Evolutionary conservation across 2,113 vertebrate species (phyloP).

Genomic region (Panurus biarmicus): DNA sequence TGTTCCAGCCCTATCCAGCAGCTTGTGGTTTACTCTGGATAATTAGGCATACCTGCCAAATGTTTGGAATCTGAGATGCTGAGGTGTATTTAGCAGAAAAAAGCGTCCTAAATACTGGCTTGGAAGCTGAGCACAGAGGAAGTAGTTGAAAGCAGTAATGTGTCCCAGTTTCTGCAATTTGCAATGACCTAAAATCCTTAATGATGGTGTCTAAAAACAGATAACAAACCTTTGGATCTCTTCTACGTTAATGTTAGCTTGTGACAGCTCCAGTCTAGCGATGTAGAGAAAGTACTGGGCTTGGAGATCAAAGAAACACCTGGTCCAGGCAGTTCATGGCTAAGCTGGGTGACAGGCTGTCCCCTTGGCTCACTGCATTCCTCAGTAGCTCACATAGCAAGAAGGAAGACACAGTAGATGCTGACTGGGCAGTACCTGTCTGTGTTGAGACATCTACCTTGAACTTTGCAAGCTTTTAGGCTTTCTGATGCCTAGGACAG

Average conservation of each 20-base stretch:
- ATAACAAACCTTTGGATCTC: not conserved
- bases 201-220: not conserved
- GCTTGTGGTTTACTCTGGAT: not conserved
- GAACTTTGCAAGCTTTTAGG: not conserved
- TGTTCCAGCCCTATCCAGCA: not conserved
- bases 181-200: slow-evolving; percentile 26
- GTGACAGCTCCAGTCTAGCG: not conserved
- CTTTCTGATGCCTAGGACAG: not conserved
- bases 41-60: not conserved
- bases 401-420: not conserved
- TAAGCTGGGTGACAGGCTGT: not conserved
- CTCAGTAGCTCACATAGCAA: not conserved
- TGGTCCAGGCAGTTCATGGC: not conserved
- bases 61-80: not conserved
- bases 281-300: not conserved
- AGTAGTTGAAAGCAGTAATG: not conserved
- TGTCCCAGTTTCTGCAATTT: slow-evolving; percentile 22
- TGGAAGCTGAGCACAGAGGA: not conserved
- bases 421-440: not conserved
- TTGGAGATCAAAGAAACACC: not conserved
- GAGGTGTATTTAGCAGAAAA: not conserved
- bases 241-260: not conserved
- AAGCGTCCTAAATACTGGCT: not conserved
- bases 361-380: not conserved
- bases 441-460: not conserved